phyloP scores from a whole-genome alignment of 1,140 invertebrate genomes.

The Yoshiicerus persimilis region DNA sequence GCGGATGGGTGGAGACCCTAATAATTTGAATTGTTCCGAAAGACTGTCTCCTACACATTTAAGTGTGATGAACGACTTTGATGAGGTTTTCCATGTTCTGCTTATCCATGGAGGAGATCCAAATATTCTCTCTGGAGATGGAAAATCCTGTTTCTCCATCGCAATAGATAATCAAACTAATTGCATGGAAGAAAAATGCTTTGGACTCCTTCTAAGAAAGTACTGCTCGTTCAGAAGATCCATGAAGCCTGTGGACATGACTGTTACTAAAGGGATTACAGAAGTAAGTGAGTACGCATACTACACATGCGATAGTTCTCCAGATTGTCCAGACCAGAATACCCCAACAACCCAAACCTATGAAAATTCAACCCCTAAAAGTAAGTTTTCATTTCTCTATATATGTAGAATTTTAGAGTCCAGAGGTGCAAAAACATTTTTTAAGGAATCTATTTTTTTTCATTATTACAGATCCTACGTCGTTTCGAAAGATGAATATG shows the following conservation, averaged over 20 bases:
- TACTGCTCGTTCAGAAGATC: not conserved
- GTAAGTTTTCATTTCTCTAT: not conserved
- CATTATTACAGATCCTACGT: not conserved
- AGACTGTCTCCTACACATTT: constrained; percentile 41
- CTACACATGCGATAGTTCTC: not conserved
- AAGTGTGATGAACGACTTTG: constrained; percentile 37
- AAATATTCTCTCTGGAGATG: constrained; percentile 21
- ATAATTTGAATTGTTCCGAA: constrained; percentile 27
- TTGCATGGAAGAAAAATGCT: constrained; percentile 25
- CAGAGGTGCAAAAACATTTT: not conserved
- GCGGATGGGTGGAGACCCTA: constrained; percentile 34
- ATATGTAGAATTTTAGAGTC: not conserved
- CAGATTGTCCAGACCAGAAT: not conserved
- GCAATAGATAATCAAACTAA: not conserved
- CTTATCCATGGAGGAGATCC: constrained; percentile 40
- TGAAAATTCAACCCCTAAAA: not conserved
- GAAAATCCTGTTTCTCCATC: constrained; percentile 24
- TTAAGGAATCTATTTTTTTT: not conserved
- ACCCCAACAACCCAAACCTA: not conserved
- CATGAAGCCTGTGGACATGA: not conserved
- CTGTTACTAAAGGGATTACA: not conserved
- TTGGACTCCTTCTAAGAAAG: not conserved
- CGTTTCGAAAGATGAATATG: not conserved
- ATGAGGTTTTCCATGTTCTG: constrained; percentile 23
- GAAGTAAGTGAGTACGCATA: not conserved